These are phyloP conservation scores for Emydocephalus ijimae DNA, from an alignment of 2,113 vertebrate genomes.

Conservation along the genomic window DNA sequence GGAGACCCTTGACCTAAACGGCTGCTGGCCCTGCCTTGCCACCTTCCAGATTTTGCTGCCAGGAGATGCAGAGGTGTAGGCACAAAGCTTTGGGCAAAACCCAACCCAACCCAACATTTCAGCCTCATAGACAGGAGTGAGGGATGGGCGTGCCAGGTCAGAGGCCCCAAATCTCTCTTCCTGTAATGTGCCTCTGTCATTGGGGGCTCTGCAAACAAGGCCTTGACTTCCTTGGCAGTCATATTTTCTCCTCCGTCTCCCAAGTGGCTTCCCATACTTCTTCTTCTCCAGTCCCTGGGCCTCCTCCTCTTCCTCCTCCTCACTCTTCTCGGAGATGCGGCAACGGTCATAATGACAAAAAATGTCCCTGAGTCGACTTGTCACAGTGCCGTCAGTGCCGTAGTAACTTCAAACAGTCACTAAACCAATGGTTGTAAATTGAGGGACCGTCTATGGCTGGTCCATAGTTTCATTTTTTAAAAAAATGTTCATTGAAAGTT, in stretches of 20 bases:
- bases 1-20: not conserved
- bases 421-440: no score
- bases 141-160: not conserved
- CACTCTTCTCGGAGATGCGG: no score
- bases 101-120: fast-evolving
- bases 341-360: no score
- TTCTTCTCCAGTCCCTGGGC: not conserved
- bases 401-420: no score
- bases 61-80: not conserved
- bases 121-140: not conserved
- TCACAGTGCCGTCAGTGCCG: no score
- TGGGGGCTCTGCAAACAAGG: not conserved
- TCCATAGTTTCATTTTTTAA: not conserved
- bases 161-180: not conserved
- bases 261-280: not conserved
- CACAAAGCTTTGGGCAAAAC: no score
- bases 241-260: not conserved
- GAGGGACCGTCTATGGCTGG: no score
- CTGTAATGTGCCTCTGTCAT: not conserved
- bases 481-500: no score
- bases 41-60: not conserved
- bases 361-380: no score
- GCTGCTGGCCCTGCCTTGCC: not conserved
- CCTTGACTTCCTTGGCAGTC: not conserved
- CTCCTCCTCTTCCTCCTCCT: not conserved